Conservation (phyloP, 2,797 vertebrate species). For the Tenualosa thibaudeaui region DNA sequence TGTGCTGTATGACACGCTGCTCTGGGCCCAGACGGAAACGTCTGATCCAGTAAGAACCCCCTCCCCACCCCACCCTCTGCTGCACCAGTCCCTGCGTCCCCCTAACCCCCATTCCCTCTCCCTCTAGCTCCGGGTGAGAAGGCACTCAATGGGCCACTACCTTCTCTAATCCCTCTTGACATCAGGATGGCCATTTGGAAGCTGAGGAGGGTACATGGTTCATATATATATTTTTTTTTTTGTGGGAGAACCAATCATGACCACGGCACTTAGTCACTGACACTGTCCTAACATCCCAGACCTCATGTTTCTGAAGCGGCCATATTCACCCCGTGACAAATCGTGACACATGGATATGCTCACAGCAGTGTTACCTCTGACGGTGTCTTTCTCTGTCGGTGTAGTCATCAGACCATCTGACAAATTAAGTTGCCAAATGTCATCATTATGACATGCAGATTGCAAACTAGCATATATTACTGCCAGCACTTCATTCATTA, state of each 20-base stretch:
- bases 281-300: conserved; percentile 10
- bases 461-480: conserved; percentile 6
- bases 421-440: conserved; percentile 7
- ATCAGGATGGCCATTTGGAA: neutral
- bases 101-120: too few relatives aligned
- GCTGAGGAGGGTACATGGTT: neutral
- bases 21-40: neutral
- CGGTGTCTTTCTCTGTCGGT: neutral
- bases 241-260: neutral
- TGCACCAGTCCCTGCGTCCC: neutral
- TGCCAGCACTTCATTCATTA: neutral
- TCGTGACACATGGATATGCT: conserved; percentile 23
- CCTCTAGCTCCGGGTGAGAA: conserved; percentile 21
- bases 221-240: neutral
- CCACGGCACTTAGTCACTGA: neutral
- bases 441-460: conserved; percentile 9
- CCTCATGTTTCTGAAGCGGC: neutral
- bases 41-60: neutral
- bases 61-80: neutral
- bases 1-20: conserved; percentile 34
- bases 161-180: conserved; percentile 7
- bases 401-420: conserved; percentile 15
- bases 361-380: neutral
- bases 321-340: conserved; percentile 3
- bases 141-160: neutral